These are phyloP conservation scores for Bostrychus sinensis DNA, from an alignment of 2,113 vertebrate genomes.

Conservation along the genomic window DNA sequence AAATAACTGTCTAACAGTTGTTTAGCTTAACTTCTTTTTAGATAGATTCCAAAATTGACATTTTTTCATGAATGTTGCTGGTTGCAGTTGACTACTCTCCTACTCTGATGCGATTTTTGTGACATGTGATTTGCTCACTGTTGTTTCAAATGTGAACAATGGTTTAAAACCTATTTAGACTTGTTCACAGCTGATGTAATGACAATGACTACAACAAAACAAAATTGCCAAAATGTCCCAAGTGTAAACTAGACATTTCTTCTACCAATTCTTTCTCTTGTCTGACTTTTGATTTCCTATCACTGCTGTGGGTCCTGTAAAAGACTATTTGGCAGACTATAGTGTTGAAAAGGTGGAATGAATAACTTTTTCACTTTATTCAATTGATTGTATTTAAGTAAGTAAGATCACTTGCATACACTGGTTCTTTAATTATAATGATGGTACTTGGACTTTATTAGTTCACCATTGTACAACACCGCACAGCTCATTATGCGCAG, in stretches of 20 bases:
- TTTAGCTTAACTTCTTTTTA: no score
- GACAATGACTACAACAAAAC: not conserved
- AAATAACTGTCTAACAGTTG: no score
- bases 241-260: not conserved
- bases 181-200: not conserved
- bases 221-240: not conserved
- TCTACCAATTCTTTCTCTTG: not conserved
- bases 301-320: not conserved
- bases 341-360: not conserved
- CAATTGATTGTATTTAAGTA: not conserved
- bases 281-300: not conserved
- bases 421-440: not conserved
- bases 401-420: not conserved
- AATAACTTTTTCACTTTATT: not conserved
- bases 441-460: not conserved
- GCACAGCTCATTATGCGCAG: conserved; percentile 1
- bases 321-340: not conserved
- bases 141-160: no score
- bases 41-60: no score
- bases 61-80: no score
- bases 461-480: not conserved
- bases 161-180: no score
- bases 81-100: no score
- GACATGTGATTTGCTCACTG: no score
- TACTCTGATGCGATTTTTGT: no score